phyloP scores from a whole-genome alignment of 2,888 invertebrate species.

The Cerastis rubricosa region DNA sequence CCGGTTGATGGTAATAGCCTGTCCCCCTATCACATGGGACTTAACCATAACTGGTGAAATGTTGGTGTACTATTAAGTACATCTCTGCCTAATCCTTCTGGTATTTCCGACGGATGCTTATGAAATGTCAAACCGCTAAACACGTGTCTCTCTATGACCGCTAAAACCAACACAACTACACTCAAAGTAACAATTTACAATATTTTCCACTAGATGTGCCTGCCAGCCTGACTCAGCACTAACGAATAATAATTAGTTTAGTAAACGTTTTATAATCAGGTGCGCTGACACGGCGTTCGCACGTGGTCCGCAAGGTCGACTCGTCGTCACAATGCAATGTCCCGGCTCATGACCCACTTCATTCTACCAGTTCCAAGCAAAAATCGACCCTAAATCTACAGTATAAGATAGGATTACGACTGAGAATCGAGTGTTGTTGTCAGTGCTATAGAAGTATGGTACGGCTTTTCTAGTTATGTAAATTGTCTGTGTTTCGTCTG shows the following conservation, averaged over 20 bases:
- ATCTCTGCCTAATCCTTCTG: no score
- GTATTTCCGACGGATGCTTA: no score
- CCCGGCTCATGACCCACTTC: slow-evolving; percentile 68
- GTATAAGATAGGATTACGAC: slow-evolving; percentile 11
- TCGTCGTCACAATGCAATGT: slow-evolving; percentile 64
- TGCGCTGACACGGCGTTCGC: slow-evolving; percentile 73
- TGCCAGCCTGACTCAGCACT: slow-evolving; percentile 33
- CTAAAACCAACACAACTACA: neutral
- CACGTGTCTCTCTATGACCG: neutral
- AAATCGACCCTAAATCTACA: slow-evolving; percentile 42
- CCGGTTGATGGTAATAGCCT: no score
- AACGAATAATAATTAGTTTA: slow-evolving; percentile 33
- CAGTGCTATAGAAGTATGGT: slow-evolving; percentile 20
- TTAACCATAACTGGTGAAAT: no score
- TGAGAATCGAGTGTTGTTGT: slow-evolving; percentile 30
- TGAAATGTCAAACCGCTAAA: neutral
- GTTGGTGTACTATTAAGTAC: no score
- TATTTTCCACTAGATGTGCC: slow-evolving; percentile 26
- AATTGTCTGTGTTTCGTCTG: slow-evolving; percentile 71
- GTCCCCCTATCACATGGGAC: no score
- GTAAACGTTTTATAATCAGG: slow-evolving; percentile 48
- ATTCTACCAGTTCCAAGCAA: slow-evolving; percentile 52
- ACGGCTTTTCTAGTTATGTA: slow-evolving; percentile 71
- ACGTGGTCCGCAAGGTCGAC: slow-evolving; percentile 83
- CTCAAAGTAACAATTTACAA: slow-evolving; percentile 9